Evolutionary conservation across 2,113 vertebrate genomes (phyloP), one percentile per base, ranked within the genome.

Genomic region (Leiothrix lutea): DNA sequence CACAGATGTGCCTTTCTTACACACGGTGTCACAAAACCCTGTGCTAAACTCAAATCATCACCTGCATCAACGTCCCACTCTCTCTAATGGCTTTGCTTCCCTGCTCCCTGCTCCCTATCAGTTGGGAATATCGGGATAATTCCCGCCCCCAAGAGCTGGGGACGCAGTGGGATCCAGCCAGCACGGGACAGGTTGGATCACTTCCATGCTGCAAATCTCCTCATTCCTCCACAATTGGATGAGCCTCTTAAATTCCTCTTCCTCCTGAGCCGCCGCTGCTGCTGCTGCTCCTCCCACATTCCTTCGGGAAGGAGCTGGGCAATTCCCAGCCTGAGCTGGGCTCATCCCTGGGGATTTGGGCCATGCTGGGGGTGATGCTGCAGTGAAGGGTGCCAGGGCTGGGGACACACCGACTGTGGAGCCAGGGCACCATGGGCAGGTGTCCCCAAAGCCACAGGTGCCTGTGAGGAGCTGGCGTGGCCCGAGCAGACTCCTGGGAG

Each of bases 381-480:
- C 22, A 6, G 35, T 3, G n/a, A 2, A 4, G 15, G 22, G 17
- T 70, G n/a, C 80, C 19, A 4, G 13, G 31, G 50, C 36, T 72
- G 61, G 45, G 50, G 8, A 66, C 28, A n/a, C 24, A 5, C 9
- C 17, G 44, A 10, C 21, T 33, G 29, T 0, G 4, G 56, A 26
- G n/a, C 1, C 2, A 14, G 28, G 26, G 14, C 38, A 62, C 36
- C 66, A 0, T 3, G 8, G 3, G 31, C 70, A 67, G 57, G 24
- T 35, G 36, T 1, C 78, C 40, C n/a, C 33, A 12, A 48, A 84
- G 36, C 78, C 5, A 29, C 42, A 25, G 33, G 57, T 44, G 40
- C 74, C 47, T 0, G 1, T 6, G 2, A 0, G 0, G 54, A 40
- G 51, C 47, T 70, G 70, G 31, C 0, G 0, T 6, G 35, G 73